A percentile compares a stretch with the other conserved stretches of the same genome.
Evolutionary conservation across 2,113 vertebrate genomes (phyloP).

Genomic region (Otus sunia): DNA sequence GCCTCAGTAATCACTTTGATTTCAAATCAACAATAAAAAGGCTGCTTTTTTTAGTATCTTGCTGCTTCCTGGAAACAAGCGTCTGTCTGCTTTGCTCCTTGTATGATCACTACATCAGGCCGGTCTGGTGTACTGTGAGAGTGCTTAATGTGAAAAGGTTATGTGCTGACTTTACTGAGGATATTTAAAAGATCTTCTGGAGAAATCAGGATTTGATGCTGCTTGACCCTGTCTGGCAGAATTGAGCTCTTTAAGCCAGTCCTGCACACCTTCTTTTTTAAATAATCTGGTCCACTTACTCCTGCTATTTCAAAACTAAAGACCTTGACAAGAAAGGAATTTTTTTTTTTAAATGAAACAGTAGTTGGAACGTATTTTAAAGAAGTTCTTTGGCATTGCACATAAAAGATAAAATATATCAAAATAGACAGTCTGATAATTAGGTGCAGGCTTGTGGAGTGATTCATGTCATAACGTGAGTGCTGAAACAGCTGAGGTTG

Average conservation of each 20-base stretch:
- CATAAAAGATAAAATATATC: conserved; percentile 46
- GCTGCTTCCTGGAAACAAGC: conserved; percentile 30
- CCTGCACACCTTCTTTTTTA: not conserved
- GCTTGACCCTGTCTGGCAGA: conserved; percentile 29
- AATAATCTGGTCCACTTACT: not conserved
- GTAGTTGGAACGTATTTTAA: not conserved
- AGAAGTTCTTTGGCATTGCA: conserved; percentile 12
- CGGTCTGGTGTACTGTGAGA: not conserved
- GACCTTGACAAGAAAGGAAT: not conserved
- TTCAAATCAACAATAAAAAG: conserved; percentile 52
- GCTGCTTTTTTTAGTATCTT: conserved; percentile 3
- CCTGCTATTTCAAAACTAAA: not conserved
- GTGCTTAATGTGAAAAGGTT: conserved; percentile 6
- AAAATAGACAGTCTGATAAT: conserved; percentile 46
- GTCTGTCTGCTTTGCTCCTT: conserved; percentile 31
- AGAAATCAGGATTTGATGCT: conserved; percentile 40
- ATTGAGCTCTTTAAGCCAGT: not conserved
- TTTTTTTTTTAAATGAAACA: not conserved
- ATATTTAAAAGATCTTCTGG: conserved; percentile 23
- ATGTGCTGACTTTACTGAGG: not conserved
- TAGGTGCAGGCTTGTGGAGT: conserved; percentile 42
- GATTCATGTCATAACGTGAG: conserved; percentile 42
- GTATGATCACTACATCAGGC: not conserved
- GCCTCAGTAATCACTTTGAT: conserved; percentile 34
- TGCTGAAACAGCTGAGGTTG: conserved; percentile 27